These are phyloP conservation scores for Alloscopus bannaensis DNA, from an alignment of 2,888 invertebrate genomes.

Conservation along the genomic window DNA sequence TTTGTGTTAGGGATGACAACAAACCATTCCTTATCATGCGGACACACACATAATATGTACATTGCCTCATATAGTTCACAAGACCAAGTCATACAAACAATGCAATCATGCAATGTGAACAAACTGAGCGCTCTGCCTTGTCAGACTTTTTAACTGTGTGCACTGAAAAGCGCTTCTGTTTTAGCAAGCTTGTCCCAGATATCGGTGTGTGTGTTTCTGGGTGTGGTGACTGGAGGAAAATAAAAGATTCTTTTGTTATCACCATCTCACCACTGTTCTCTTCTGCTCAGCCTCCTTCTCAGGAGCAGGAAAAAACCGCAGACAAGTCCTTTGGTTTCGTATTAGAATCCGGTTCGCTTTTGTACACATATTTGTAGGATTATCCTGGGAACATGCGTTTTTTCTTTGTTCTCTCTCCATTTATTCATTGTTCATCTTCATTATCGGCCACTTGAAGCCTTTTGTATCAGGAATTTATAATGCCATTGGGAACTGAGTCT, in stretches of 20 bases:
- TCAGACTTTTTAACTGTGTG: too few species aligned
- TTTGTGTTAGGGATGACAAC: constrained; percentile 7
- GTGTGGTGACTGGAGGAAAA: not conserved
- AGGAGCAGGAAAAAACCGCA: too few species aligned
- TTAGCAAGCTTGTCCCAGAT: not conserved
- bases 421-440: constrained; percentile 68
- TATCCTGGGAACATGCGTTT: constrained; percentile 1
- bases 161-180: too few species aligned
- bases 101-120: not conserved
- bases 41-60: not conserved
- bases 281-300: too few species aligned
- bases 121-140: too few species aligned
- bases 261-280: too few species aligned
- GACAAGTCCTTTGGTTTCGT: too few species aligned
- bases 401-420: constrained; percentile 20
- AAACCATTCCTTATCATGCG: not conserved
- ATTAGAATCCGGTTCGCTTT: not conserved
- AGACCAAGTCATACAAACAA: not conserved
- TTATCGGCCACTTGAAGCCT: constrained; percentile 64
- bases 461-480: constrained; percentile 68
- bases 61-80: too few species aligned
- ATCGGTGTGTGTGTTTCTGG: not conserved
- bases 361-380: not conserved
- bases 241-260: constrained; percentile 10
- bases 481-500: constrained; percentile 65